These are phyloP conservation scores for Chloebia gouldiae DNA, from an alignment of 2,113 vertebrate genomes.

Conservation along the genomic window DNA sequence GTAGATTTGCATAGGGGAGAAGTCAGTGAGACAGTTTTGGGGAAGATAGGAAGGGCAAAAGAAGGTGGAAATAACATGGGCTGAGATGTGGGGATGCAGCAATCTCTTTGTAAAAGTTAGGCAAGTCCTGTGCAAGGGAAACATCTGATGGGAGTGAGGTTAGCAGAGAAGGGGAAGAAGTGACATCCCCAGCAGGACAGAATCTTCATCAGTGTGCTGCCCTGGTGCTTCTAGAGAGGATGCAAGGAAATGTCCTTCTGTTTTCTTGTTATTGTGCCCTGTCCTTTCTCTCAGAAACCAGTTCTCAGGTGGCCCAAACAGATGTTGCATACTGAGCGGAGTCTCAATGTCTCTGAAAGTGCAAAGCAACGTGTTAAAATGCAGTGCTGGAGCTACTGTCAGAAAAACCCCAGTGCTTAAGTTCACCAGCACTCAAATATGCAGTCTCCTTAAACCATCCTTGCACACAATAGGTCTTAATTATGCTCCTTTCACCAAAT, in stretches of 20 bases:
- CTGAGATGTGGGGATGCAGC: not conserved
- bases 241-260: not conserved
- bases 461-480: not conserved
- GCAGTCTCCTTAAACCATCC: not conserved
- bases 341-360: not conserved
- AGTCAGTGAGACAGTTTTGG: not conserved
- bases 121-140: not conserved
- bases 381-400: not conserved
- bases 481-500: not conserved
- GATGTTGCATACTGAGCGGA: not conserved
- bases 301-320: not conserved
- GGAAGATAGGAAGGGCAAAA: not conserved
- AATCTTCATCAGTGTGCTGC: rapidly evolving
- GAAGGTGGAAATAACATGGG: not conserved
- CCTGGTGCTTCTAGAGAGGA: not conserved
- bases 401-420: not conserved
- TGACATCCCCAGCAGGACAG: rapidly evolving
- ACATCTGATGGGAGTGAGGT: not conserved
- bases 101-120: not conserved
- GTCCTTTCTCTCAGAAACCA: not conserved
- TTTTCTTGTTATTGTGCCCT: not conserved
- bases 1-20: not conserved
- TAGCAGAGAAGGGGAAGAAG: not conserved
- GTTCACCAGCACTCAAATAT: not conserved
- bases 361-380: not conserved